A percentile compares a stretch with the other conserved stretches of the same genome.
Conservation (phyloP, 2,797 vertebrate species). For the Megaceryle alcyon region DNA sequence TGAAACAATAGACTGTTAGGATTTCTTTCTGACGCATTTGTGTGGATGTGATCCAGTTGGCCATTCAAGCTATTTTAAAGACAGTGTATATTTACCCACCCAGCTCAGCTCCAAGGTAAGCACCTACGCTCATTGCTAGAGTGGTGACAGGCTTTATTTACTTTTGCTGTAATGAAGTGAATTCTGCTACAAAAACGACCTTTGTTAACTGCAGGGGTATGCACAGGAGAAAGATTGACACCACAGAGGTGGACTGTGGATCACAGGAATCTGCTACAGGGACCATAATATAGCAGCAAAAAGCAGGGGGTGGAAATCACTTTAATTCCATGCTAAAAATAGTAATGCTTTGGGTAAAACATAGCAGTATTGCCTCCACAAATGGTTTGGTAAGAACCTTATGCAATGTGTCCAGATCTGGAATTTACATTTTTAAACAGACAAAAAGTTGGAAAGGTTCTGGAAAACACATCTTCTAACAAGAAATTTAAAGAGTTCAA, state of each 20-base stretch:
- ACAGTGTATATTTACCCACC: constrained; percentile 58
- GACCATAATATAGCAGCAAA: neutral
- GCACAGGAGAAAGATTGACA: neutral
- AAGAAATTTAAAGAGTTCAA: neutral
- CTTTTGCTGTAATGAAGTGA: constrained; percentile 52
- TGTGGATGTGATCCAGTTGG: constrained; percentile 65
- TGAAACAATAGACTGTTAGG: constrained; percentile 59
- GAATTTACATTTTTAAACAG: constrained; percentile 19
- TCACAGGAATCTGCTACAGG: neutral
- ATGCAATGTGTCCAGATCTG: neutral
- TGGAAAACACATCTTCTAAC: neutral
- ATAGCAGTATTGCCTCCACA: neutral
- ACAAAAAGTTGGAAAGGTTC: neutral
- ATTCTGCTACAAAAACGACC: neutral
- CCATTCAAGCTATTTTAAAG: constrained; percentile 39
- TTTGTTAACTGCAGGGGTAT: neutral
- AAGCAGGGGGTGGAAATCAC: neutral
- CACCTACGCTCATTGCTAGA: constrained; percentile 34
- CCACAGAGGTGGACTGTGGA: neutral
- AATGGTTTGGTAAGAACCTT: neutral
- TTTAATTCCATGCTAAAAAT: neutral
- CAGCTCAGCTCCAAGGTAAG: constrained; percentile 71
- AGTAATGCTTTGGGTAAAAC: neutral
- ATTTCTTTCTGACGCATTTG: constrained; percentile 41
- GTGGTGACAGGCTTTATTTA: constrained; percentile 68